phyloP scores from a whole-genome alignment of 2,888 invertebrate genomes.

The Dicranocentrus wangi region DNA sequence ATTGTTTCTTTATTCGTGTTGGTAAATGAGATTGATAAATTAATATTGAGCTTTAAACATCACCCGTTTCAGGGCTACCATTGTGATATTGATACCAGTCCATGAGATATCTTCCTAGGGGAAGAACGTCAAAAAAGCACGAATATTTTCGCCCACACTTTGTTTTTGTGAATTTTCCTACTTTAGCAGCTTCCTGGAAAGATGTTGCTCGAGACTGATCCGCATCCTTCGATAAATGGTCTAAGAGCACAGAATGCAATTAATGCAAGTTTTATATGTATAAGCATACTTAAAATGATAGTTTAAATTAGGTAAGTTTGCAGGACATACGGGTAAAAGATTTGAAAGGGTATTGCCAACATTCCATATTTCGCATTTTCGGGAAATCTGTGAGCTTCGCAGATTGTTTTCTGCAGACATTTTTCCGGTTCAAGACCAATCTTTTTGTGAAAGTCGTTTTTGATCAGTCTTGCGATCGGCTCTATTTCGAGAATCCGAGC shows the following conservation, averaged over 20 bases:
- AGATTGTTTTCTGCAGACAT: conserved; percentile 62
- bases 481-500: conserved; percentile 46
- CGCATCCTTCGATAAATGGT: conserved; percentile 3
- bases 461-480: conserved; percentile 43
- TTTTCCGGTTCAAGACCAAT: conserved; percentile 61
- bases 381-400: conserved; percentile 62
- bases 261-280: no score
- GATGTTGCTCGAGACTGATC: conserved; percentile 33
- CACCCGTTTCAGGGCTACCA: background rate
- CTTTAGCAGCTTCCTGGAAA: conserved; percentile 61
- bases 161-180: conserved; percentile 62
- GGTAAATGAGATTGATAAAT: no score
- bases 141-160: conserved; percentile 63
- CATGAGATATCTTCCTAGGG: conserved; percentile 61
- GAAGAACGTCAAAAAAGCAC: conserved; percentile 69
- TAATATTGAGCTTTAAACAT: background rate
- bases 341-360: conserved; percentile 58
- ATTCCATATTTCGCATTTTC: conserved; percentile 59
- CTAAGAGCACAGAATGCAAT: no score
- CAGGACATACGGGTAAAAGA: conserved; percentile 58
- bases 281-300: no score
- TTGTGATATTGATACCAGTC: conserved; percentile 67
- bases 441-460: conserved; percentile 40
- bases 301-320: no score
- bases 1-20: no score